phyloP scores from a whole-genome alignment of 2,797 vertebrate species.

The Enteromius radiatus region DNA sequence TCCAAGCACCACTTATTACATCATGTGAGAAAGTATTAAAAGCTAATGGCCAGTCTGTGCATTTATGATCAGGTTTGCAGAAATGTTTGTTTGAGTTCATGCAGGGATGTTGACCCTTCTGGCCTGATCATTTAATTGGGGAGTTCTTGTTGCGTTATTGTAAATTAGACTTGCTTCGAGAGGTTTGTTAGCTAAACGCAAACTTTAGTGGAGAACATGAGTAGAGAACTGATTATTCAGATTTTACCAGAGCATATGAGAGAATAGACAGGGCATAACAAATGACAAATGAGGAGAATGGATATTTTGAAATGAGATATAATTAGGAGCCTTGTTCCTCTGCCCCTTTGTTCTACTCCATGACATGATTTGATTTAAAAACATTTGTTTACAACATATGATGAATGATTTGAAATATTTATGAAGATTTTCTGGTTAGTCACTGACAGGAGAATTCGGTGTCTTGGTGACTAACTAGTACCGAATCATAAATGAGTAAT shows the following conservation, averaged over 20 bases:
- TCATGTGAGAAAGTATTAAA: constrained; percentile 44
- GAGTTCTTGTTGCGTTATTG: neutral
- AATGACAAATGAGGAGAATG: neutral
- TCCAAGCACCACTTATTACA: constrained; percentile 25
- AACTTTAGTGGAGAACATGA: constrained; percentile 5
- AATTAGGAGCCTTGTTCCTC: neutral
- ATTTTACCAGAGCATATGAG: constrained; percentile 7
- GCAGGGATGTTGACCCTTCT: constrained; percentile 8
- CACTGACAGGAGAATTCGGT: neutral
- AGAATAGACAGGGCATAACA: neutral
- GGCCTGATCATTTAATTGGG: constrained; percentile 16
- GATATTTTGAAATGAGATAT: neutral
- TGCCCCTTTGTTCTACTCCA: neutral
- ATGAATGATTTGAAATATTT: neutral
- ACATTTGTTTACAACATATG: neutral
- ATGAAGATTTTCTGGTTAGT: neutral
- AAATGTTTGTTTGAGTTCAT: constrained; percentile 27
- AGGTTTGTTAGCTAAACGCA: constrained; percentile 8
- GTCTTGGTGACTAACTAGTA: neutral
- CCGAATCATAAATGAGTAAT: neutral
- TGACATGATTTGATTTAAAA: neutral
- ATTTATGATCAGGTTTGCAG: constrained; percentile 5
- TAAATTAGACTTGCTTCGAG: neutral
- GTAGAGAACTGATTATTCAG: constrained; percentile 11
- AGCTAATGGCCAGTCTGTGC: constrained; percentile 16